Evolutionary conservation across 2,888 invertebrate genomes (phyloP), one percentile per base, ranked within the genome.

Genomic region (Peribatodes rhomboidaria): DNA sequence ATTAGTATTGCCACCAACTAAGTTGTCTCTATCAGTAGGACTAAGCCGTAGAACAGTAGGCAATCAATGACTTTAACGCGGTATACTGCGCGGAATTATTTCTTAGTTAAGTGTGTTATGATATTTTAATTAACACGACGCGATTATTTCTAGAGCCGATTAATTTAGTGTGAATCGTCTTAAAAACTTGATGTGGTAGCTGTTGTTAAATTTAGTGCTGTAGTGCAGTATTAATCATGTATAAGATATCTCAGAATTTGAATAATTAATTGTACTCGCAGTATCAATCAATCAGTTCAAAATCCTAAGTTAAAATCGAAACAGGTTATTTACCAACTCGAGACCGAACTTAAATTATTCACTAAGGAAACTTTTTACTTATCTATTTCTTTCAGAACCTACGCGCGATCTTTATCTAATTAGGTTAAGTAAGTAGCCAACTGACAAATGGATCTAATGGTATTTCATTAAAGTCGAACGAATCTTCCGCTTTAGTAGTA

Each of bases 401-500:
- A 22, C 39, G 2, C 6, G 39, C 9, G 14, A 14, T 16, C 11
- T 14, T 27, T 11, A 54, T 13, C 41, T 3, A 14, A 9, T 31
- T 31, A 11, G 14, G 22, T 46, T 20, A 52, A 52, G 14, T 22
- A 53, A n/a, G 54, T 39, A 53, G 22, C 3, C 20, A 52, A 6
- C 53, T 11, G 16, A 14, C 27, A 31, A 54, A 42, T 54, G 41
- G 54, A 41, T 54, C 31, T 54, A 41, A 54, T 41, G 10, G 16
- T 3, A 31, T n/a, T 53, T 27, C 11, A 10, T 46, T 44, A 42
- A 55, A 31, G 18, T 47, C 10, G 11, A 56, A 18, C 42, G 10
- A 42, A 42, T 41, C 16, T 37, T 53, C 14, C 27, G 27, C 14
- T 10, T 41, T 27, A 54, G 27, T 22, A 2, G 22, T 11, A 20